Conservation (phyloP, 2,797 vertebrate genomes). For the Phrynocephalus vlangalii region DNA sequence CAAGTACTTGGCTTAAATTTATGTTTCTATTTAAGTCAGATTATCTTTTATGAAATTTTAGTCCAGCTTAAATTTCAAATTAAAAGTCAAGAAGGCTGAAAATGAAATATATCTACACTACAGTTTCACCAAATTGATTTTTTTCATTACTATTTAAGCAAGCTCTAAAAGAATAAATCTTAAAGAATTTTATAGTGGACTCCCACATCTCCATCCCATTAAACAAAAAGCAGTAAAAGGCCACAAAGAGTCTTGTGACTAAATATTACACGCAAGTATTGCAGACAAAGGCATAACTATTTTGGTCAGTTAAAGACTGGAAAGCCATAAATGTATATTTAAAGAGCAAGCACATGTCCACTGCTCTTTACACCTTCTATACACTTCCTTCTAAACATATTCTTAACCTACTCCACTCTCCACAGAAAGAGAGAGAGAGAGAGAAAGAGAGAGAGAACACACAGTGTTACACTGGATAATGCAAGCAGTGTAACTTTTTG, state of each 20-base stretch:
- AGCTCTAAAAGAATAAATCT: not conserved
- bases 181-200: not conserved
- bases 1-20: not conserved
- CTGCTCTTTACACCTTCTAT: not conserved
- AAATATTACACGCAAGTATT: not conserved
- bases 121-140: constrained; percentile 1
- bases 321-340: not conserved
- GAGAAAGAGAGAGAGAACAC: too few species aligned
- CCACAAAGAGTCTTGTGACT: constrained; percentile 1
- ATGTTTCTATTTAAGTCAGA: not conserved
- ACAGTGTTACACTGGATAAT: too few species aligned
- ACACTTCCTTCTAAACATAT: not conserved
- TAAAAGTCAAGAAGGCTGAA: not conserved
- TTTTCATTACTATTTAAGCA: constrained; percentile 2
- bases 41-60: constrained; percentile 8
- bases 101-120: not conserved
- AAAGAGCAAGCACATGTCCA: not conserved
- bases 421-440: too few species aligned
- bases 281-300: not conserved
- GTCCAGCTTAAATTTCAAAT: not conserved
- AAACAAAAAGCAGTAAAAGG: constrained; percentile 2
- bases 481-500: too few species aligned
- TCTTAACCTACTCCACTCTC: not conserved
- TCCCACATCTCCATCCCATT: not conserved
- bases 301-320: not conserved